Base-by-base conservation (phyloP, 2,888 invertebrate species). In the Trichogramma dendrolimi region DNA sequence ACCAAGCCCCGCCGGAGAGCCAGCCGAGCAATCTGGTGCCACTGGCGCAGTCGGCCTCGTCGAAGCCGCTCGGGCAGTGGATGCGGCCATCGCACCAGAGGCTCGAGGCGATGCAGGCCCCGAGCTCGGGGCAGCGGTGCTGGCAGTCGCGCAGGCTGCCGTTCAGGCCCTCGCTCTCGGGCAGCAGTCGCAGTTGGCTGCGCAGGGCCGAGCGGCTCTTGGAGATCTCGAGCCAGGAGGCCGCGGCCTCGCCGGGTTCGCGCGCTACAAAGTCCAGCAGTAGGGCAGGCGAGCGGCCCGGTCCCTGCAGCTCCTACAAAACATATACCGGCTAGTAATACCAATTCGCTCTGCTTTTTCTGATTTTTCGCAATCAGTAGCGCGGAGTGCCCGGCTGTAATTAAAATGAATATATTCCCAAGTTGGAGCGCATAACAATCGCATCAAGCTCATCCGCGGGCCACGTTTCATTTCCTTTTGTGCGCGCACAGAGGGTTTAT, bases 201-300 rank as follows among this genome's bases (percentile, higher is more conserved):
- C 85, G 80, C 42, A 86, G 79, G 38, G 86, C 84, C 44, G 85
- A 84, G 67, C 85, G 82, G 54, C 86, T 85, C 68, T 87, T 83
- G 61, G 81, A 86, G 67, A 88, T 87, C 74, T 89, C 88, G 74
- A 91, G 82, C 91, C 91, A 92, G 62, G 88, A 86, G 71, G 91
- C 86, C n/a, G 86, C 86, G 55, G 90, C 90, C 57, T 84, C 81
- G 42, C 91, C 92, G n/a, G 87, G 80, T 77, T 91, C 92, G 57
- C 84, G 80, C 1, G 87, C 84, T 27, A 89, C 84, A 75, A 88
- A 89, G 71, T 89, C 89, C 38, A 89, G 78, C 8, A 89, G 78
- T 69, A 88, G 82, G 64, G 84, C 85, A 4, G 86, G 84, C 4
- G 86, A 85, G 60, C 85, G 80, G 53, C 75, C 72, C 4, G 77